These are phyloP conservation scores for Drosophila orosa DNA, from an alignment of 1,140 invertebrate species.

Conservation along the genomic window DNA sequence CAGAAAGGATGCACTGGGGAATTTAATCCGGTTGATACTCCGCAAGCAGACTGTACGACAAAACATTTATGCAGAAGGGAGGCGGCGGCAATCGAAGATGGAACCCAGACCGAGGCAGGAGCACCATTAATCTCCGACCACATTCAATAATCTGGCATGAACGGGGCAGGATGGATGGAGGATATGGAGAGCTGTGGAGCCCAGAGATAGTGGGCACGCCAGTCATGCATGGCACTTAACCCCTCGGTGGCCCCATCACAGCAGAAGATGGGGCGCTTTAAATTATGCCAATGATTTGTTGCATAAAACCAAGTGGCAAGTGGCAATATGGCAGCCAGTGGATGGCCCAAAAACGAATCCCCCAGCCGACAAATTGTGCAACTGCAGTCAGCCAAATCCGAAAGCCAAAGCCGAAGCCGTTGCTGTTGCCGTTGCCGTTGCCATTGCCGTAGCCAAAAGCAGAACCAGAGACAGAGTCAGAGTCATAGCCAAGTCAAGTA, in stretches of 20 bases:
- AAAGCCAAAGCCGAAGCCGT: conserved; percentile 31
- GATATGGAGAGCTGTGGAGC: conserved; percentile 29
- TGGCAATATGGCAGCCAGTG: conserved; percentile 67
- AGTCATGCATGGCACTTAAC: conserved; percentile 68
- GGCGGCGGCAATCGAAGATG: conserved; percentile 11
- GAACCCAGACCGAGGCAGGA: conserved; percentile 37
- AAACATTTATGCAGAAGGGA: conserved; percentile 28
- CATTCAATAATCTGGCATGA: conserved; percentile 77
- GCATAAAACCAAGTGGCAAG: conserved; percentile 80
- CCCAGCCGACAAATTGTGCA: conserved; percentile 72
- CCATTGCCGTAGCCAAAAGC: conserved; percentile 13
- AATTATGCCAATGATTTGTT: conserved; percentile 83
- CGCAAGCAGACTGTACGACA: conserved; percentile 13
- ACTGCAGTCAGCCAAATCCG: conserved; percentile 53
- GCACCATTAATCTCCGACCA: conserved; percentile 79
- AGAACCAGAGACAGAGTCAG: conserved; percentile 13
- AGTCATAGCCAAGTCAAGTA: conserved; percentile 65
- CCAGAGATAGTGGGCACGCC: conserved; percentile 29
- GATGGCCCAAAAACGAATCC: conserved; percentile 75
- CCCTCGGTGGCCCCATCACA: conserved; percentile 38
- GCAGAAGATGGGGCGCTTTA: conserved; percentile 58
- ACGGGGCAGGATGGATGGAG: conserved; percentile 9
- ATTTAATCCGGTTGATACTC: conserved; percentile 37
- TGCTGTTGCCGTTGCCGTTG: conserved; percentile 41
- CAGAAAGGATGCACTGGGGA: neutral